These are phyloP conservation scores for Stegostoma tigrinum DNA, from an alignment of 2,113 vertebrate species.

Conservation along the genomic window DNA sequence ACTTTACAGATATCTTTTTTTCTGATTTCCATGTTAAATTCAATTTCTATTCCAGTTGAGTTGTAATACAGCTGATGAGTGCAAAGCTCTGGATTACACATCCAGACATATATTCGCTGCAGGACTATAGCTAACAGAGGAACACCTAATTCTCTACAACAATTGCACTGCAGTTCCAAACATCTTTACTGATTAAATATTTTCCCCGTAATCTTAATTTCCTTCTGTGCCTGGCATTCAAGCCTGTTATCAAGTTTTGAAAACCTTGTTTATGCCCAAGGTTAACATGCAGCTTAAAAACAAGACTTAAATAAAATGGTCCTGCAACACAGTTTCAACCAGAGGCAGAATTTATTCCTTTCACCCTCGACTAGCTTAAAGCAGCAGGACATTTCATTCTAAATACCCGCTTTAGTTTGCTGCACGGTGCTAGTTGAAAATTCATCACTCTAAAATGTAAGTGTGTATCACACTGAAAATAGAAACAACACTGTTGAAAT, in stretches of 20 bases:
- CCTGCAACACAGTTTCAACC: background rate
- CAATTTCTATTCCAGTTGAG: background rate
- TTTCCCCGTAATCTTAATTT: background rate
- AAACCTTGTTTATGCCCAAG: background rate
- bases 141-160: background rate
- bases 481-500: background rate
- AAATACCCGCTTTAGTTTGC: background rate
- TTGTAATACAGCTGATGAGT: background rate
- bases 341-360: background rate
- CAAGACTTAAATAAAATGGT: background rate
- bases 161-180: background rate
- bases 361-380: background rate
- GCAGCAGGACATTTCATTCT: background rate
- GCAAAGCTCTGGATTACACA: background rate
- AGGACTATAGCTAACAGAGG: background rate
- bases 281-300: background rate
- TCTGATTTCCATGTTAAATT: background rate
- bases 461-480: background rate
- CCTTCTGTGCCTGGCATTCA: background rate
- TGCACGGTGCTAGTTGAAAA: background rate
- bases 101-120: background rate
- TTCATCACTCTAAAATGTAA: background rate
- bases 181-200: background rate
- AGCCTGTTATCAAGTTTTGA: background rate
- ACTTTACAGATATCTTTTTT: background rate